These are phyloP conservation scores for Leucoraja ocellata DNA, from an alignment of 2,797 vertebrate genomes.

Conservation along the genomic window DNA sequence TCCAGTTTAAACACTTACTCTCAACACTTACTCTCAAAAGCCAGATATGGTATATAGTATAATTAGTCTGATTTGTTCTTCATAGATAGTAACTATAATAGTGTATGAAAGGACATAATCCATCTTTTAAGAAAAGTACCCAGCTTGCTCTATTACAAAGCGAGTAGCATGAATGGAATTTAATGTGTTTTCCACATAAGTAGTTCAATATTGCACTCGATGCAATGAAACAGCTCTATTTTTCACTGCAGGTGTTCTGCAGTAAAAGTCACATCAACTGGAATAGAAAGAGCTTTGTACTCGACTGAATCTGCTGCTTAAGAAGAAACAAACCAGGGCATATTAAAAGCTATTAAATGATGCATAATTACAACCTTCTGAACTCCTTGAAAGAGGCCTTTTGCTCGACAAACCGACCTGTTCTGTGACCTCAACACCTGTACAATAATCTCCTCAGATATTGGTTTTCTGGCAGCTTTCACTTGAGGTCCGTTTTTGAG, in stretches of 20 bases:
- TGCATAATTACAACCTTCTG: constrained; percentile 32
- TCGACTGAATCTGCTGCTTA: constrained; percentile 5
- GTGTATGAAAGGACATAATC: not conserved
- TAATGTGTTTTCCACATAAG: constrained; percentile 8
- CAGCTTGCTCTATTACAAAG: not conserved
- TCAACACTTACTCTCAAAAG: not conserved
- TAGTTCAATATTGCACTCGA: constrained; percentile 12
- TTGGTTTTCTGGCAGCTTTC: not conserved
- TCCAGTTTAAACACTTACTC: not conserved
- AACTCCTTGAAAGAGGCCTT: not conserved
- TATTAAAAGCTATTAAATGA: constrained; percentile 37
- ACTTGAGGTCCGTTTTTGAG: not conserved
- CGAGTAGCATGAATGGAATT: not conserved
- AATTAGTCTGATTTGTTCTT: not conserved
- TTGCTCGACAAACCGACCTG: not conserved
- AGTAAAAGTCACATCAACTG: not conserved
- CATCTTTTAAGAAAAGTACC: not conserved
- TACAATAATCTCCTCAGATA: not conserved
- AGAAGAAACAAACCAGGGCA: constrained; percentile 21
- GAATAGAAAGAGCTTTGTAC: constrained; percentile 32
- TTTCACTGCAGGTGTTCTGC: constrained; percentile 30
- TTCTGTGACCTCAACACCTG: constrained; percentile 9
- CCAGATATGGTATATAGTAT: not conserved
- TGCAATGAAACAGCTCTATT: constrained; percentile 11
- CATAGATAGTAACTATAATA: not conserved